Base-by-base conservation (phyloP, 2,113 vertebrate species). In the Macaca mulatta region DNA sequence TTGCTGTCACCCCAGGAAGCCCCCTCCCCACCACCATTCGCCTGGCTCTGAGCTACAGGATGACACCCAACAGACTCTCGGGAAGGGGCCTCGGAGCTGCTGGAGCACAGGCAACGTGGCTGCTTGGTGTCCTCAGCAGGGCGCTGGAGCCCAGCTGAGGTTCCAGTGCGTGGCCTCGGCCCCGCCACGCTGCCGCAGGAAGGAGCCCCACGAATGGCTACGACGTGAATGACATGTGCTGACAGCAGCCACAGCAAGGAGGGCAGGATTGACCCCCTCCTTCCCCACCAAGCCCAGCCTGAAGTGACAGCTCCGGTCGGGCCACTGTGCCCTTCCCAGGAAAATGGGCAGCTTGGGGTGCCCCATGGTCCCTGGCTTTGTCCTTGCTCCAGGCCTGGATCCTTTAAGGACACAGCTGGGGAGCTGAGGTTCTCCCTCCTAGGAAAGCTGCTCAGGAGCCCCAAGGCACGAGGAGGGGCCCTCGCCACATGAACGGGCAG, bases 111-210 rank as follows among this genome's bases (percentile, higher is more conserved):
- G 52, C 14, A 16, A 48, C 13, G 4, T 17, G 6, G 61, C 61
- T 14, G 27, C 61, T 50, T 48, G 40, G n/a, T 25, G 32, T 78
- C 50, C 82, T 72, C 43, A 27, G n/a, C 75, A 52, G 0, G 16
- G 83, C 4, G 2, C 43, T n/a, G 4, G 2, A 32, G 89, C 69
- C n/a, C 3, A 40, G 61, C 67, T 40, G 3, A 7, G 30, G 45
- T 3, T 43, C 35, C 1, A 27, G 79, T 8, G 0, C 11, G 16
- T 48, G 3, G 20, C 5, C 45, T n/a, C 83, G 22, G 70, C 86
- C 86, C 18, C 0, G 3, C 93, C 18, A 61, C 0, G 0, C 25
- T 0, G 12, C 20, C 20, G 1, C 13, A 6, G 67, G 55, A 64
- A 38, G 25, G 70, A n/a, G 59, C 38, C n/a, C 5, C 1, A 38